Conservation (phyloP, 1,140 invertebrate species). For the Zaprionus taronus region DNA sequence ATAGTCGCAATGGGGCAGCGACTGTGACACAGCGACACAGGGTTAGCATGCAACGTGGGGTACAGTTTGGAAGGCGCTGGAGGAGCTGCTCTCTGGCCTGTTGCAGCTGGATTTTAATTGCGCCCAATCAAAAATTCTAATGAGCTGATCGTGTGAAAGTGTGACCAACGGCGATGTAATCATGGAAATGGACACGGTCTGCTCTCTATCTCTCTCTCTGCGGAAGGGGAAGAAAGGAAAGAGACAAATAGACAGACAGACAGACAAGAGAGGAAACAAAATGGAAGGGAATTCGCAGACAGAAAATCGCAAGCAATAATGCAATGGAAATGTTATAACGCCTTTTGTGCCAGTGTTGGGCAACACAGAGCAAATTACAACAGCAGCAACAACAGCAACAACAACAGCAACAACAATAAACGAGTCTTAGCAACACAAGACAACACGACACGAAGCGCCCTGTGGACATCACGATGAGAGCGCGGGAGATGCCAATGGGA, state of each 20-base stretch:
- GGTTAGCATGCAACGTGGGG: not conserved
- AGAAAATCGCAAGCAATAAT: constrained; percentile 50
- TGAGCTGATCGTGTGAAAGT: constrained; percentile 71
- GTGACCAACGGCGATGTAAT: constrained; percentile 41
- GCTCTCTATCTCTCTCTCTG: too few species aligned
- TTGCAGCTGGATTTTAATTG: constrained; percentile 58
- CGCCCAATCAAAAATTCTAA: constrained; percentile 77
- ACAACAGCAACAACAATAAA: constrained; percentile 53
- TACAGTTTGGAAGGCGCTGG: constrained; percentile 37
- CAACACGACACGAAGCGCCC: constrained; percentile 77
- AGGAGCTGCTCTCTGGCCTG: not conserved
- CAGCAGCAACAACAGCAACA: constrained; percentile 33
- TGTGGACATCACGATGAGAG: constrained; percentile 77
- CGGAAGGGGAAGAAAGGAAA: too few species aligned
- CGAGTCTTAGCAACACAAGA: constrained; percentile 48
- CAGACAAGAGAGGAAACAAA: not conserved
- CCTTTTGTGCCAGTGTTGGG: constrained; percentile 61
- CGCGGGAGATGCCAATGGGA: constrained; percentile 50
- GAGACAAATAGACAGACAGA: not conserved
- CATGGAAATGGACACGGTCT: not conserved
- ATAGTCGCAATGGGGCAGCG: constrained; percentile 7
- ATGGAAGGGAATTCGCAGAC: not conserved
- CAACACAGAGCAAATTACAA: constrained; percentile 40
- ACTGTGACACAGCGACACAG: not conserved
- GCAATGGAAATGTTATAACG: constrained; percentile 70